Evolutionary conservation across 1,140 invertebrate species (phyloP), one percentile per base, ranked within the genome.

Genomic region (Leptinotarsa texana): DNA sequence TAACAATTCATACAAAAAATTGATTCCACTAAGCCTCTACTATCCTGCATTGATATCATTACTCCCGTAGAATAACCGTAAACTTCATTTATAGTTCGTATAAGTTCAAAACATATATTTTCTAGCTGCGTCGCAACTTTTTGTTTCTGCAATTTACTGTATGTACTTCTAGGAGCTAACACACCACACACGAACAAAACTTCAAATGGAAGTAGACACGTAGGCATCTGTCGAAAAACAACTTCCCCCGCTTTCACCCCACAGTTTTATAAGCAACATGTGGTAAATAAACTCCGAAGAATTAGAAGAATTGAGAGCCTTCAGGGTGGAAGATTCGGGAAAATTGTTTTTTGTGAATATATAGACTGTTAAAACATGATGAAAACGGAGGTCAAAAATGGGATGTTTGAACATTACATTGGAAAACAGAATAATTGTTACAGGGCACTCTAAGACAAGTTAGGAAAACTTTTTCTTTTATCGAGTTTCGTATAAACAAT

Each of bases 321-420:
- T 57, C 51, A 18, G 17, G n/a, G 51, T n/a, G 17, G 0, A 57
- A 57, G 51, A 4, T 57, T 57, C 51, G 15, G n/a, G 51, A 57
- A 57, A 18, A 57, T 57, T 57, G 51, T 57, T 57, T 17, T 57
- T 57, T 57, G n/a, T n/a, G n/a, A 57, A 57, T 57, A 57, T 57
- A 57, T 3, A 17, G 17, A 57, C 1, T n/a, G n/a, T 18, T 57
- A 1, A 15, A 11, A 11, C 3, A 11, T 42, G 8, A 42, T 42
- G 33, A 11, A 42, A 33, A 42, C 2, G 27, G 27, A 33, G 27
- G 27, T 33, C 6, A 33, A 5, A 33, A 33, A 33, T 6, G 27
- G 4, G 4, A 33, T 33, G 5, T 33, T 33, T 33, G 5, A 33
- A 33, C 27, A 33, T 33, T 5, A 33, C 27, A 33, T 6, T 33